A percentile compares a stretch with the other conserved stretches of the same genome.
These are phyloP conservation scores for Brachionus asplanchnoidis DNA, from an alignment of 1,140 invertebrate species.

Conservation along the genomic window DNA sequence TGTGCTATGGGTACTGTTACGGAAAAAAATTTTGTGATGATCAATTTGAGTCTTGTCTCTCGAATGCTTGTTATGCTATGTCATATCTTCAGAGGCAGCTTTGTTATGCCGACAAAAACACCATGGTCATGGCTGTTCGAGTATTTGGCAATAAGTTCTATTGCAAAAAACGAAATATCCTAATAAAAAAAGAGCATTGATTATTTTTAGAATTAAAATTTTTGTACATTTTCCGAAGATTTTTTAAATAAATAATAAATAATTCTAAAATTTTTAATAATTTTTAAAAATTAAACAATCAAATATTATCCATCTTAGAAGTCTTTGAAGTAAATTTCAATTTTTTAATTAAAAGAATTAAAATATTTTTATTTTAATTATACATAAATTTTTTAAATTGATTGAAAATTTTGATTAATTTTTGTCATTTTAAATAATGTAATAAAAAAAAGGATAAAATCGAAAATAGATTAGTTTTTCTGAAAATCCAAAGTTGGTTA, in stretches of 20 bases:
- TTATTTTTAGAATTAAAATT: neutral
- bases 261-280: neutral
- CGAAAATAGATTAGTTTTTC: too few species aligned
- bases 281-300: too few species aligned
- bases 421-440: too few species aligned
- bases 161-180: neutral
- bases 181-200: neutral
- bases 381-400: too few species aligned
- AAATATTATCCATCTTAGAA: too few species aligned
- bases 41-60: neutral
- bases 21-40: conserved; percentile 15
- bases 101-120: neutral
- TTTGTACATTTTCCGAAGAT: too few species aligned
- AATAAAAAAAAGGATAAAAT: too few species aligned
- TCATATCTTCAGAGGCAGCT: neutral
- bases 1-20: conserved; percentile 5
- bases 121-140: conserved; percentile 14
- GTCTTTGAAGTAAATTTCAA: neutral
- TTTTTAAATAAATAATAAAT: neutral
- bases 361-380: too few species aligned
- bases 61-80: conserved; percentile 8
- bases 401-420: too few species aligned
- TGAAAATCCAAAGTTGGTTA: too few species aligned
- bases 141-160: conserved; percentile 22
- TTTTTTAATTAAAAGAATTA: too few species aligned